These are phyloP conservation scores for Scomberomorus guttatus DNA, from an alignment of 2,797 vertebrate genomes.

Conservation along the genomic window DNA sequence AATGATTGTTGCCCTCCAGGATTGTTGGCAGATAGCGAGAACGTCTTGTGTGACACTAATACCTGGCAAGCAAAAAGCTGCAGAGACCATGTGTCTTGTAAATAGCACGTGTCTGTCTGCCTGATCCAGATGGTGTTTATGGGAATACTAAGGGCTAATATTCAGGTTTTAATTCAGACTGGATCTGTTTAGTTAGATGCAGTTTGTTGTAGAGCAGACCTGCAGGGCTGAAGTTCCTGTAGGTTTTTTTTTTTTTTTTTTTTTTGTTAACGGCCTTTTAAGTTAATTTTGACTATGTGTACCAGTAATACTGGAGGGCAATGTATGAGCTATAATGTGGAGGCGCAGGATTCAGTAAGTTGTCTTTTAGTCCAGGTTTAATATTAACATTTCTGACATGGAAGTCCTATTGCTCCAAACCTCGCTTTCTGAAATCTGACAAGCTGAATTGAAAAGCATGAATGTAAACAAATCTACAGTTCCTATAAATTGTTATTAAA, in stretches of 20 bases:
- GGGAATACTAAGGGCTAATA: neutral
- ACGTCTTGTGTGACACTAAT: neutral
- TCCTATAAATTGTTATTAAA: too few species aligned
- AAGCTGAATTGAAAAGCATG: neutral
- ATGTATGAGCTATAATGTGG: neutral
- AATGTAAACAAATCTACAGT: neutral
- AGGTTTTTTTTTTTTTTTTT: too few species aligned
- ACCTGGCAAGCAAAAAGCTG: neutral
- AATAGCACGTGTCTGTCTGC: neutral
- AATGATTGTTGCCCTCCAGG: slow-evolving; percentile 19
- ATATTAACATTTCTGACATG: neutral
- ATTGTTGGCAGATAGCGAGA: neutral
- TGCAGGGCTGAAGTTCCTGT: neutral
- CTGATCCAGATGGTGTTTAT: neutral
- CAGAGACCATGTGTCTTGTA: neutral
- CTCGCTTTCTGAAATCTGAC: neutral
- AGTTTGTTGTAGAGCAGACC: neutral
- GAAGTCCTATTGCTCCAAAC: neutral
- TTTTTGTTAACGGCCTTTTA: neutral
- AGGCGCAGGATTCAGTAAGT: neutral
- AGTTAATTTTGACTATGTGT: neutral
- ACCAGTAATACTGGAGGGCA: slow-evolving; percentile 38
- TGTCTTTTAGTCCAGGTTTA: neutral
- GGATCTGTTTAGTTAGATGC: neutral
- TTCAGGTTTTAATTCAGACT: neutral